Conservation (phyloP, 2,113 vertebrate species). For the Tachycineta bicolor region DNA sequence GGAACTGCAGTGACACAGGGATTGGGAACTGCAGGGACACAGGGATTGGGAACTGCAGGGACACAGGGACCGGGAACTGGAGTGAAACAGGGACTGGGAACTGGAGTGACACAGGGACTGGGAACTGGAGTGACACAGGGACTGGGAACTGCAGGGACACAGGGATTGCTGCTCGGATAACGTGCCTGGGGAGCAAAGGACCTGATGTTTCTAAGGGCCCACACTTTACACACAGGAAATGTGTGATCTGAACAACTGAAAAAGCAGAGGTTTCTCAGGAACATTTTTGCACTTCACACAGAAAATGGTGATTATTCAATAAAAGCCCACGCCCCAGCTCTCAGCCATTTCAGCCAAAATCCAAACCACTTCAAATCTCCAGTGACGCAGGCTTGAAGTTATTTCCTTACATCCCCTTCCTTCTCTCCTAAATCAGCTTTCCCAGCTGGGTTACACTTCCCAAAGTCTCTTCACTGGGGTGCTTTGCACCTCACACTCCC, state of each 20-base stretch:
- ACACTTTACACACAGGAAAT: fast-evolving
- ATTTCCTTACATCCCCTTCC: background rate
- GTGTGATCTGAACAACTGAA: background rate
- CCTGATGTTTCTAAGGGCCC: fast-evolving
- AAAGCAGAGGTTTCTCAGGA: background rate
- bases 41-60: too few relatives aligned
- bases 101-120: background rate
- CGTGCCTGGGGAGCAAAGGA: background rate
- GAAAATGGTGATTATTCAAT: background rate
- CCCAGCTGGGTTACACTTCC: background rate
- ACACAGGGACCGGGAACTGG: background rate
- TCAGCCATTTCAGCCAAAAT: background rate
- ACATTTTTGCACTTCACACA: background rate
- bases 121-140: too few relatives aligned
- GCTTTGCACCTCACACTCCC: background rate
- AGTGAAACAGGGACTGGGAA: too few relatives aligned
- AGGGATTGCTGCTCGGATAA: fast-evolving
- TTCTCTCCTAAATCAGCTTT: background rate
- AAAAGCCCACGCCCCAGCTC: background rate
- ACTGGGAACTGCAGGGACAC: background rate
- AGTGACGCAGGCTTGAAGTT: background rate
- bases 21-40: background rate
- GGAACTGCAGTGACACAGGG: too few relatives aligned
- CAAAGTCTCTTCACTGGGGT: background rate
- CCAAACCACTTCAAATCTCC: background rate